These are phyloP conservation scores for Cherax quadricarinatus DNA, from an alignment of 1,140 invertebrate genomes.

Conservation along the genomic window DNA sequence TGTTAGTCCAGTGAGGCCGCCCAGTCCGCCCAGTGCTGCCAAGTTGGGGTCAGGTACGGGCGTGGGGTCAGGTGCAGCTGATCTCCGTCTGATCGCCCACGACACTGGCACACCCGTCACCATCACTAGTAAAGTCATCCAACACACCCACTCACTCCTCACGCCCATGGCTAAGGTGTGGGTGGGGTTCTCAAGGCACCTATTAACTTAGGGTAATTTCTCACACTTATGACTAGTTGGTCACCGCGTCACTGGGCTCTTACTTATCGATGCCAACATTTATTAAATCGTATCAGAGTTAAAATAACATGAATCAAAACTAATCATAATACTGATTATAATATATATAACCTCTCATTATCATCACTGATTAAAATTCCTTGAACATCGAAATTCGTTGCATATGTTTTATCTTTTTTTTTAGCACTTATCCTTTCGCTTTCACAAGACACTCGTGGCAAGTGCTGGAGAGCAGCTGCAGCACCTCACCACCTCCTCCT, in stretches of 20 bases:
- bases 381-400: neutral
- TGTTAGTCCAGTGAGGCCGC: conserved; percentile 41
- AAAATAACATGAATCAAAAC: neutral
- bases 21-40: conserved; percentile 41
- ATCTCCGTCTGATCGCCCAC: conserved; percentile 12
- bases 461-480: neutral
- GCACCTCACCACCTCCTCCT: conserved; percentile 13
- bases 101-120: neutral
- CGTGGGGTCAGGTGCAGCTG: conserved; percentile 45
- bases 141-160: conserved; percentile 34
- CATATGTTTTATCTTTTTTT: neutral
- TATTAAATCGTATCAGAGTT: conserved; percentile 5
- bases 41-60: conserved; percentile 26
- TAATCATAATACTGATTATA: neutral
- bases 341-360: conserved; percentile 3
- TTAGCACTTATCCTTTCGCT: conserved; percentile 52
- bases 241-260: neutral
- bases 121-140: conserved; percentile 39
- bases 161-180: conserved; percentile 30
- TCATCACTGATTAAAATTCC: neutral
- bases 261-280: neutral
- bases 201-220: neutral
- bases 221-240: neutral
- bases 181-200: neutral
- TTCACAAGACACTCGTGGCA: conserved; percentile 12